A percentile compares a stretch with the other conserved stretches of the same genome.
phyloP scores from a whole-genome alignment of 2,797 vertebrate genomes.

The Leuciscus waleckii region DNA sequence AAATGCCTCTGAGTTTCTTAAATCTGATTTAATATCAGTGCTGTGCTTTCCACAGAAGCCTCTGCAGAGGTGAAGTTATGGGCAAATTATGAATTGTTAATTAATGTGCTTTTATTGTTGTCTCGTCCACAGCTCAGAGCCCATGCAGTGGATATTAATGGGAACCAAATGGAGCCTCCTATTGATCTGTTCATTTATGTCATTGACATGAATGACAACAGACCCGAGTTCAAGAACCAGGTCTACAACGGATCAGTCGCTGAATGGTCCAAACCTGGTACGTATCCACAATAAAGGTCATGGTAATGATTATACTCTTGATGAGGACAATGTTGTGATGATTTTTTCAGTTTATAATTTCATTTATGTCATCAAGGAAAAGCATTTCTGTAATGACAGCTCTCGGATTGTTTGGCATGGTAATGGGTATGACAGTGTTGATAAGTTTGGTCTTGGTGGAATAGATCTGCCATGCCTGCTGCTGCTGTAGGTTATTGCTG shows the following conservation, averaged over 20 bases:
- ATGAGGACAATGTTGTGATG: not conserved
- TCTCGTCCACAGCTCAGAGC: slow-evolving; percentile 85
- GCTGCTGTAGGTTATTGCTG: too few relatives aligned
- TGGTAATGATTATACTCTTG: not conserved
- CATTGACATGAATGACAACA: slow-evolving; percentile 99
- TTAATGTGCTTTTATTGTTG: slow-evolving; percentile 16
- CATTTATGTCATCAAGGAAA: slow-evolving; percentile 3
- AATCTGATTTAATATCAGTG: slow-evolving; percentile 25
- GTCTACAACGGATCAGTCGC: slow-evolving; percentile 97
- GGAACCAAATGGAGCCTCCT: slow-evolving; percentile 98
- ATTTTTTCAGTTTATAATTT: not conserved
- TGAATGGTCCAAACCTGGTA: slow-evolving; percentile 97
- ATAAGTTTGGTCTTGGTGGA: too few relatives aligned
- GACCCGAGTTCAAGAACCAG: slow-evolving; percentile 94
- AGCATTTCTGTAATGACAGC: not conserved
- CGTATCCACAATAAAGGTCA: not conserved
- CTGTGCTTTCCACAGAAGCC: slow-evolving; percentile 11
- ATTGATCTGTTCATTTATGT: slow-evolving; percentile 98
- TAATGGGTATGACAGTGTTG: too few relatives aligned
- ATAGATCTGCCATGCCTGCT: too few relatives aligned
- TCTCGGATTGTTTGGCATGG: too few relatives aligned
- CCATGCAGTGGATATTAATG: slow-evolving; percentile 97
- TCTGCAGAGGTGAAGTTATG: slow-evolving; percentile 14
- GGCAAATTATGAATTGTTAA: slow-evolving; percentile 15
- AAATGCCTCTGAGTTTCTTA: slow-evolving; percentile 37